Base-by-base conservation (phyloP, 2,797 vertebrate species). In the Sebastes glaucus region DNA sequence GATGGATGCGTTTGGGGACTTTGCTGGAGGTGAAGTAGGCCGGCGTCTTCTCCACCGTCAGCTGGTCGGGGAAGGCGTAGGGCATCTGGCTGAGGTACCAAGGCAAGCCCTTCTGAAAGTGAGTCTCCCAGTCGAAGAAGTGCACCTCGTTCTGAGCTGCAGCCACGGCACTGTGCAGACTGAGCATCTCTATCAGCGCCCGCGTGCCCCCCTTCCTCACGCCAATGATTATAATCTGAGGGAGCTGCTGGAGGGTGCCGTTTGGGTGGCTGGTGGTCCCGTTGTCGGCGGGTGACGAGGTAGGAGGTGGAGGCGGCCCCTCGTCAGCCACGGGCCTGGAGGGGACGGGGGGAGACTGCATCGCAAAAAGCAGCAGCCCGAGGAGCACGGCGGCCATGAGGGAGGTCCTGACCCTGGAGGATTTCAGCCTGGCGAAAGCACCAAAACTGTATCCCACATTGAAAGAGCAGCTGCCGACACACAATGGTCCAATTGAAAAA, bases 41-140 rank as follows among this genome's bases (percentile, higher is more conserved):
- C 0, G 98, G 98, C 0, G 98, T 99, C 93, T 99, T 99, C 91
- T 99, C 98, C 80, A 97, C 97, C 0, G 97, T 99, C 81, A 97
- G 94, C 94, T 99, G 98, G 62, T 94, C 91, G 0, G 97, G 96
- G 66, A 82, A 89, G 0, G 97, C 96, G 70, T 95, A 94, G 1
- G 98, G 98, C 98, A 99, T 99, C 95, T 99, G 98, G 89, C 95
- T 95, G 10, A 95, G 89, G 80, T 99, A 99, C 98, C 98, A 99
- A 9, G 95, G 78, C 90, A 97, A 85, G 78, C 98, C 98, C 64
- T 95, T 97, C 90, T 94, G 91, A 72, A 97, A 99, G 86, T 98
- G 97, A 69, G 96, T 97, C 93, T 99, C 98, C 97, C 97, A 98
- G 94, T 99, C 98, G 11, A 99, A 99, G 93, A 99, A 99, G 92